Percentiles rank a stretch among this genome's conserved stretches.
phyloP scores from a whole-genome alignment of 2,113 vertebrate species.

The Gymnorhina tibicen region DNA sequence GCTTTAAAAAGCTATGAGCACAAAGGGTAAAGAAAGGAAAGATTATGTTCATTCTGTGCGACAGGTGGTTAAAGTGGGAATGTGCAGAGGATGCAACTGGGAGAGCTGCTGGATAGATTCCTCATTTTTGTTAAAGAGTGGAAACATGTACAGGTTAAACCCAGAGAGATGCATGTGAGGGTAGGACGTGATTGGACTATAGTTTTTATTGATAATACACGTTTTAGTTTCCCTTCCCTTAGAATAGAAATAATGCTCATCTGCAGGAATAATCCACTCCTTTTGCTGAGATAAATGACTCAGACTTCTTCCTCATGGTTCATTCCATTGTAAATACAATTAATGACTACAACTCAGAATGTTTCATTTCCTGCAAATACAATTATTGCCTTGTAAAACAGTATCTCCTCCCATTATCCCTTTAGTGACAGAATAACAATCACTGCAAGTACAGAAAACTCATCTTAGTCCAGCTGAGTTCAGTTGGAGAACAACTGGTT shows the following conservation, averaged over 20 bases:
- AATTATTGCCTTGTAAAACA: constrained; percentile 66
- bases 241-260: constrained; percentile 23
- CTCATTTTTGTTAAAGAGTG: neutral
- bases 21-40: neutral
- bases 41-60: neutral
- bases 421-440: constrained; percentile 27
- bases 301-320: neutral
- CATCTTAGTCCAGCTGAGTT: constrained; percentile 16
- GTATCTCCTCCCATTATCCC: constrained; percentile 40
- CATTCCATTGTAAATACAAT: constrained; percentile 57
- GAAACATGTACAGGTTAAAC: neutral
- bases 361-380: constrained; percentile 48
- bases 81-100: neutral
- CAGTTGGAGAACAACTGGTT: constrained; percentile 39
- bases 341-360: neutral
- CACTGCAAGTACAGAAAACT: neutral
- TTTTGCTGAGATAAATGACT: constrained; percentile 36
- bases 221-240: neutral
- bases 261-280: constrained; percentile 45
- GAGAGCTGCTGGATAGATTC: neutral
- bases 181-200: neutral
- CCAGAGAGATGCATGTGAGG: neutral
- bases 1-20: neutral
- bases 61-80: neutral
- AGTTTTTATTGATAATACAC: neutral